Conservation (phyloP, 1,140 invertebrate genomes). For the Aricia agestis region DNA sequence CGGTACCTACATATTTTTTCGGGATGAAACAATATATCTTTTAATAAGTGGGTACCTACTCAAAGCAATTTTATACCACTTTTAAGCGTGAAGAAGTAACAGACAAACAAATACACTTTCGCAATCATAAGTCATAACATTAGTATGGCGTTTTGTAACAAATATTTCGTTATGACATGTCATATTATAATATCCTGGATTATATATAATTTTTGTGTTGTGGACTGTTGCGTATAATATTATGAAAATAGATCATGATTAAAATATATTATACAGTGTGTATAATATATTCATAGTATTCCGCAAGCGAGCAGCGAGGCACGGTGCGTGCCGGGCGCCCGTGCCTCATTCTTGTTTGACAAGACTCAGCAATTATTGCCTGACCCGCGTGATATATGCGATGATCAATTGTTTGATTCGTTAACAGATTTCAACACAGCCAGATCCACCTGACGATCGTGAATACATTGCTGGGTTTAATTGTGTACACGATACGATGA, state of each 20-base stretch:
- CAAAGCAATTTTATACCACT: too few species aligned
- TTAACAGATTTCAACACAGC: background rate
- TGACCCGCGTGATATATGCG: slow-evolving; percentile 4
- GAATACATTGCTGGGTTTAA: background rate
- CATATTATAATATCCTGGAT: too few species aligned
- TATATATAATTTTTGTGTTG: too few species aligned
- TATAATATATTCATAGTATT: slow-evolving; percentile 10
- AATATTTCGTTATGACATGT: too few species aligned
- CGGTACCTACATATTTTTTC: too few species aligned
- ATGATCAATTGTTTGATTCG: background rate
- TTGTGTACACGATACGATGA: background rate
- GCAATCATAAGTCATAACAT: too few species aligned
- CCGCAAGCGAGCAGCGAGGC: background rate
- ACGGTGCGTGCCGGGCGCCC: slow-evolving; percentile 25
- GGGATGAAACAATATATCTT: too few species aligned
- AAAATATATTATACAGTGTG: background rate
- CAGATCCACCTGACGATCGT: background rate
- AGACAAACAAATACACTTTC: too few species aligned
- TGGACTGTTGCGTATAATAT: too few species aligned
- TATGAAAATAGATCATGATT: background rate
- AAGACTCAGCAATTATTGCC: slow-evolving; percentile 26
- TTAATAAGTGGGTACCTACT: too few species aligned
- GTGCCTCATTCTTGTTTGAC: slow-evolving; percentile 29
- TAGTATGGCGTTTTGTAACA: too few species aligned
- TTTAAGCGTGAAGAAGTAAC: too few species aligned